Conservation (phyloP, 1,140 invertebrate genomes). For the Camponotus vicinus region DNA sequence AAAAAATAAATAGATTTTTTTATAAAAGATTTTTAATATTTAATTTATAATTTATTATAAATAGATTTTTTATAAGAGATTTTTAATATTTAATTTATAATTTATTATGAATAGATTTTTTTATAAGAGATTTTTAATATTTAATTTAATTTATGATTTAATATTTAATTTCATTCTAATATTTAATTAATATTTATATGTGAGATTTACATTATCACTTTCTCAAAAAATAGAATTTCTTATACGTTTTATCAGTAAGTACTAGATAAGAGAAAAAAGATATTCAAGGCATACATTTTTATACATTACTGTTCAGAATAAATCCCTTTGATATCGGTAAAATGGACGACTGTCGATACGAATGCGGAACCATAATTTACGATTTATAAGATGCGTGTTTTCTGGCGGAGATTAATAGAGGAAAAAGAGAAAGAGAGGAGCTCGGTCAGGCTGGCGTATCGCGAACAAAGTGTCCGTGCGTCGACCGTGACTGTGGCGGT, state of each 20-base stretch:
- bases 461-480: slow-evolving; percentile 46
- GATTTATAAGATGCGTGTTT: slow-evolving; percentile 22
- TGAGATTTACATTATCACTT: background rate
- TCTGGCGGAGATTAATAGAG: slow-evolving; percentile 36
- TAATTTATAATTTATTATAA: no score
- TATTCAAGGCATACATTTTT: background rate
- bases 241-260: background rate
- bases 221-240: background rate
- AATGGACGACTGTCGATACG: slow-evolving; percentile 7
- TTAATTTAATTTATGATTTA: no score
- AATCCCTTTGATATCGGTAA: background rate
- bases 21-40: no score
- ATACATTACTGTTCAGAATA: background rate
- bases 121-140: no score
- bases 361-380: slow-evolving; percentile 37
- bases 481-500: slow-evolving; percentile 50
- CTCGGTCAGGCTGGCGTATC: background rate
- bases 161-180: background rate
- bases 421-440: background rate
- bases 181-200: background rate
- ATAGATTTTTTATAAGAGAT: no score
- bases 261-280: background rate
- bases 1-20: background rate
- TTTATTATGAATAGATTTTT: no score
- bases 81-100: no score